Evolutionary conservation across 1,140 invertebrate species (phyloP), one percentile per base, ranked within the genome.

Genomic region (Scaptomyza graminum): DNA sequence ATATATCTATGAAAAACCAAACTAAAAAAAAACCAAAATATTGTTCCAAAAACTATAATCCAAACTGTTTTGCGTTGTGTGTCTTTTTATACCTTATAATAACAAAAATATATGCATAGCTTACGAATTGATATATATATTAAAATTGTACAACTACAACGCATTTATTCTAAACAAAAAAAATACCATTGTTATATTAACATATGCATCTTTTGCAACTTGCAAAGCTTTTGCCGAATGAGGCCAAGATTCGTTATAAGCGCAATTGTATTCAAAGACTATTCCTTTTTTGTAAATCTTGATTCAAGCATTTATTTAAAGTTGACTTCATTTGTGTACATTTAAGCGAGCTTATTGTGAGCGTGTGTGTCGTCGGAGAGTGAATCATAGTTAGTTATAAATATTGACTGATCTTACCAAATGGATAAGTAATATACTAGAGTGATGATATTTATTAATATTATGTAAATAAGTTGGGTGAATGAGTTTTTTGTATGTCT

Each of bases 181-280:
- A n/a, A n/a, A n/a, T n/a, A n/a, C n/a, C 77, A 88, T 82, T 89
- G 81, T 90, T 87, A 79, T 79, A 80, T 75, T 87, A 83, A 90
- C 78, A 69, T 25, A 52, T 52, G 56, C 56, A 67, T 44, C 25
- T 67, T 31, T 67, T 73, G 51, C 57, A 85, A 66, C 12, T 66
- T 51, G 34, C 52, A 78, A 61, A 62, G 28, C 44, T 66, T 72
- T 70, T 47, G 79, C 78, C 69, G 57, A 70, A 63, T 74, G 60
- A 64, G 75, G 79, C 74, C 50, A 70, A 63, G 64, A 67, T 63
- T 62, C 79, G 50, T 70, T 63, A 57, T 60, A 72, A 82, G 61
- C 52, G 43, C 70, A 78, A 70, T 79, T 82, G 79, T 82, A 84
- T 68, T 85, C 46, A 47, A 72, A 62, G 50, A 78, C 57, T 7